Base-by-base conservation (phyloP, 2,888 invertebrate species). In the Scaptomyza tumidula region DNA sequence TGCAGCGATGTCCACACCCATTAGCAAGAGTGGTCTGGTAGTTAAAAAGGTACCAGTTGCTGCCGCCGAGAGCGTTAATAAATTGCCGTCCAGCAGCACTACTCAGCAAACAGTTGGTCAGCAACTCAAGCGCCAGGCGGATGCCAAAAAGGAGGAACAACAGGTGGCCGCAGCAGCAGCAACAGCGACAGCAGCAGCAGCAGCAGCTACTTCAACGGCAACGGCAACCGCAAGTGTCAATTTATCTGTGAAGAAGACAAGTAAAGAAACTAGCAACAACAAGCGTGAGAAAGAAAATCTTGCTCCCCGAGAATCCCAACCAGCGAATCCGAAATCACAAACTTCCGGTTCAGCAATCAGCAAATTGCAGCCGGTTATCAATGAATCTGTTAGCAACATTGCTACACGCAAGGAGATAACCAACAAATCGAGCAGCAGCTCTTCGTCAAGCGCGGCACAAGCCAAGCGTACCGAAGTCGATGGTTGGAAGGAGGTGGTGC, bases 401-500 rank as follows among this genome's bases (percentile, higher is more conserved):
- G 65, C 72, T 46, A 69, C 71, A 63, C 94, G 93, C 79, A 94
- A 94, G 63, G 95, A 94, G 3, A 9, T n/a, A 6, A 10, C 46
- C 29, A 50, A 39, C 37, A 52, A 58, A 31, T 29, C 57, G n/a
- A 19, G 46, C 49, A 6, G 53, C 29, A 31, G 50, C 55, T 45
- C 62, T 3, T 9, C 61, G 41, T 6, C 35, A 11, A 13, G 48
- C 29, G 6, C 24, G 7, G 19, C 35, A 27, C 54, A 68, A 33
- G 16, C 62, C 1, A 85, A 95, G 89, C 94, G 97, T 70, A 96
- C 97, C 78, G 97, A 98, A 88, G 78, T 85, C 3, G 98, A 98
- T 89, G 98, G 98, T 11, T 99, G 98, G 98, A 98, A 98, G 91
- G 98, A 99, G 93, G 98, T 98, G 48, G 97, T 97, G 9, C 94